Evolutionary conservation across 2,797 vertebrate species (phyloP), one percentile per base, ranked within the genome.

Genomic region (Manis pentadactyla): DNA sequence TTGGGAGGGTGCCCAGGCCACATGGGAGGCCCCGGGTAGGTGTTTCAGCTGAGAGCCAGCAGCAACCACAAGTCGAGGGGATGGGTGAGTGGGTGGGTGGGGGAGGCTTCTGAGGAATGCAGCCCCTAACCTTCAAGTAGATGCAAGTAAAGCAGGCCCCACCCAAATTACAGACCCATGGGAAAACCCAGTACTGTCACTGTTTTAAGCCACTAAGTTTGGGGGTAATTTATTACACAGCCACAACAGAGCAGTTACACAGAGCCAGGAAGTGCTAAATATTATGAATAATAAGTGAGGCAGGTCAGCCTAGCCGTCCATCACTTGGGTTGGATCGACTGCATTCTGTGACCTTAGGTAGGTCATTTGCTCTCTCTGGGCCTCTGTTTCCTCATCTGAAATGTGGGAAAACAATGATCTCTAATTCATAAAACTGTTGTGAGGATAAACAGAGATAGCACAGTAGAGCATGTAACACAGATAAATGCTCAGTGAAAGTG

Each of bases 231-330:
- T 57, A 27, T 49, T 29, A 59, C 0, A 2, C 6, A 59, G 34
- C n/a, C 66, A 21, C 23, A 27, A 59, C 0, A 6, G 8, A 21
- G 13, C 29, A 14, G 19, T 59, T 13, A 34, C 29, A 59, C 0
- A 10, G 37, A n/a, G 34, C 34, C 74, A 66, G 46, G 39, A 74
- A n/a, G 66, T 6, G 15, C 11, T 31, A 21, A 37, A 42, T 8
- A 25, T 19, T 11, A 27, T 59, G 84, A 37, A 7, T n/a, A 5
- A n/a, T 3, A 25, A 49, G 6, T 0, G 2, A 66, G 31, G 93
- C 18, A 23, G 34, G 6, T 4, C 25, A 4, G 14, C 79, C 29
- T 12, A 2, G 18, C 0, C 1, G 55, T 2, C 10, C 6, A 19
- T 27, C 64, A 11, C 23, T 10, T 5, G 39, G 61, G 21, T 4